Evolutionary conservation across 2,113 vertebrate species (phyloP).

Genomic region (Semnornis frantzii): DNA sequence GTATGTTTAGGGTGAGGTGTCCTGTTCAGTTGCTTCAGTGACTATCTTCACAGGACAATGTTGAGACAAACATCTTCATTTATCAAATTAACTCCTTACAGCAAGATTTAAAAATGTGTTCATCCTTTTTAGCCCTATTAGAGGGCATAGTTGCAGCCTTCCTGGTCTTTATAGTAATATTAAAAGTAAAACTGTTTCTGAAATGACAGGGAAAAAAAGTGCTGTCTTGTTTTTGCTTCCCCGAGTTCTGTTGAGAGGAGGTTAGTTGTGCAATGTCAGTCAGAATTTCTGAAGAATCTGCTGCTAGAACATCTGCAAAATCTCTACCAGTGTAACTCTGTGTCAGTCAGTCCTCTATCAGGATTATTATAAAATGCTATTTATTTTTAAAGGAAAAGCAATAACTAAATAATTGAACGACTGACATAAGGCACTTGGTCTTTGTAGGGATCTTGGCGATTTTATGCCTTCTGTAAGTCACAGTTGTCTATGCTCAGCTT

Average conservation of each 20-base stretch:
- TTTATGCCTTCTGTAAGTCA: not conserved
- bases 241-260: too few relatives aligned
- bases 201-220: not conserved
- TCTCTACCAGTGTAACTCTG: too few relatives aligned
- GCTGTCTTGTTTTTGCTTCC: not conserved
- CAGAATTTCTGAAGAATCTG: too few relatives aligned
- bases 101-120: not conserved
- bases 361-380: not conserved
- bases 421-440: not conserved
- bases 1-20: too few relatives aligned
- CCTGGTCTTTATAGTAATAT: not conserved
- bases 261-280: too few relatives aligned
- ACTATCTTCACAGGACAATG: too few relatives aligned
- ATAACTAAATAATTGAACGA: not conserved
- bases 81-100: too few relatives aligned
- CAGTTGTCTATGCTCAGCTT: not conserved
- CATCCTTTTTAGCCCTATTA: not conserved
- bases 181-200: not conserved
- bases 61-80: too few relatives aligned
- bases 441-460: not conserved
- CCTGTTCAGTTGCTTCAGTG: too few relatives aligned
- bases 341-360: not conserved
- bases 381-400: not conserved
- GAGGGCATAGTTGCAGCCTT: not conserved
- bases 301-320: too few relatives aligned